Percentiles rank a stretch among this genome's conserved stretches.
phyloP scores from a whole-genome alignment of 1,140 invertebrate genomes.

The Plectus sambesii region DNA sequence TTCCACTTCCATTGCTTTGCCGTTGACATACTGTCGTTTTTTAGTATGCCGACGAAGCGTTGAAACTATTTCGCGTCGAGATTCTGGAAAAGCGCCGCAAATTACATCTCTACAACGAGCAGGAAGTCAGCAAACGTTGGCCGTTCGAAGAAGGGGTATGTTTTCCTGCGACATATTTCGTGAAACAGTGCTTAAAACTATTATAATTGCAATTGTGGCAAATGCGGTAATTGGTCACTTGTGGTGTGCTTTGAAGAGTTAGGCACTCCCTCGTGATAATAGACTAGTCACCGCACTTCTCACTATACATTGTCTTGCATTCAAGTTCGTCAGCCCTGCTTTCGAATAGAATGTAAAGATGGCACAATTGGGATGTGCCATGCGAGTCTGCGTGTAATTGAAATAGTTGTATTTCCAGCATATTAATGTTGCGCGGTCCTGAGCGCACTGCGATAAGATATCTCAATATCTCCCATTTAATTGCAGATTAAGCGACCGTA shows the following conservation, averaged over 20 bases:
- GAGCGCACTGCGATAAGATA: too few species aligned
- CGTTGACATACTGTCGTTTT: too few species aligned
- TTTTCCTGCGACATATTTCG: neutral
- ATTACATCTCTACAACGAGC: constrained; percentile 25
- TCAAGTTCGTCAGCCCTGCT: neutral
- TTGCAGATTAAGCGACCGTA: constrained; percentile 85
- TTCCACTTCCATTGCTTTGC: too few species aligned
- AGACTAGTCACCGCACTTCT: too few species aligned
- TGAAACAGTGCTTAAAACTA: too few species aligned
- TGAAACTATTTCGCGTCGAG: constrained; percentile 32
- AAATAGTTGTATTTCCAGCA: too few species aligned
- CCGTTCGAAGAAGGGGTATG: constrained; percentile 29
- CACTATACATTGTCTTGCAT: too few species aligned
- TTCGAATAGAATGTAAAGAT: constrained; percentile 5
- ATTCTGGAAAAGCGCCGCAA: constrained; percentile 33
- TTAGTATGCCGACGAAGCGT: constrained; percentile 30
- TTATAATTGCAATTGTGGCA: constrained; percentile 4
- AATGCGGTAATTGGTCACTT: neutral
- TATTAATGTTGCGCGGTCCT: too few species aligned
- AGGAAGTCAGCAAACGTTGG: constrained; percentile 33
- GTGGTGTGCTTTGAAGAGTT: too few species aligned
- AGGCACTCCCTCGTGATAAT: too few species aligned
- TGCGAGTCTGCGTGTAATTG: too few species aligned
- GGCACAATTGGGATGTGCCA: neutral
- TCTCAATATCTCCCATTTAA: too few species aligned